Evolutionary conservation across 2,888 invertebrate genomes (phyloP).

Genomic region (Uloborus plumipes): DNA sequence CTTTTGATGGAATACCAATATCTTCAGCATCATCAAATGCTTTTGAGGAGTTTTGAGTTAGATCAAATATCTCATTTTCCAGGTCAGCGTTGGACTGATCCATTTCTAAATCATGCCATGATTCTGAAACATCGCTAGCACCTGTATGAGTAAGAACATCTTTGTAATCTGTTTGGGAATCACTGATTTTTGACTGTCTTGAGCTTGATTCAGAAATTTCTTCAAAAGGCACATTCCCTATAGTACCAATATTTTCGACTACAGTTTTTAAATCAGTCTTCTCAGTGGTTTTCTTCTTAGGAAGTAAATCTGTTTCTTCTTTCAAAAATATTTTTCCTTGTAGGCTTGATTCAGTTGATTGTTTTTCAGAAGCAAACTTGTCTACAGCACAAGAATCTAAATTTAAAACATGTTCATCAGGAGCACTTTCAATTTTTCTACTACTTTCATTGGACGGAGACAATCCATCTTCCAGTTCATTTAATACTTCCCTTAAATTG

Average conservation of each 20-base stretch:
- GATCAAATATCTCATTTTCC: background rate
- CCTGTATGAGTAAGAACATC: constrained; percentile 9
- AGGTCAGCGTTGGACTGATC: constrained; percentile 14
- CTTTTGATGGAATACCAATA: background rate
- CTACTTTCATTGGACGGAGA: background rate
- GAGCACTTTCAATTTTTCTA: background rate
- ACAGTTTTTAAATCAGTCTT: background rate
- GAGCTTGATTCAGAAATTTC: background rate
- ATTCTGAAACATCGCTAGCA: background rate
- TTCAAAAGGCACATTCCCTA: background rate
- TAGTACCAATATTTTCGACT: background rate
- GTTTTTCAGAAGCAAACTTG: no score
- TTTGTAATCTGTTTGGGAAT: constrained; percentile 1
- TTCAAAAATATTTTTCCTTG: no score
- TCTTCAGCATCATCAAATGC: background rate
- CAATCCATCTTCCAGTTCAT: background rate
- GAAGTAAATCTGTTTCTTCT: no score
- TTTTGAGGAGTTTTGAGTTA: background rate
- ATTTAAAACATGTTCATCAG: background rate
- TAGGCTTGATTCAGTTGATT: no score
- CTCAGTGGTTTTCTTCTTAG: no score
- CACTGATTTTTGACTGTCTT: no score
- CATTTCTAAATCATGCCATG: constrained; percentile 5
- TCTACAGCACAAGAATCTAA: no score
- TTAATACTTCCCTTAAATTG: background rate